These are phyloP conservation scores for Lycocerus yunnanus DNA, from an alignment of 2,888 invertebrate genomes.

Conservation along the genomic window DNA sequence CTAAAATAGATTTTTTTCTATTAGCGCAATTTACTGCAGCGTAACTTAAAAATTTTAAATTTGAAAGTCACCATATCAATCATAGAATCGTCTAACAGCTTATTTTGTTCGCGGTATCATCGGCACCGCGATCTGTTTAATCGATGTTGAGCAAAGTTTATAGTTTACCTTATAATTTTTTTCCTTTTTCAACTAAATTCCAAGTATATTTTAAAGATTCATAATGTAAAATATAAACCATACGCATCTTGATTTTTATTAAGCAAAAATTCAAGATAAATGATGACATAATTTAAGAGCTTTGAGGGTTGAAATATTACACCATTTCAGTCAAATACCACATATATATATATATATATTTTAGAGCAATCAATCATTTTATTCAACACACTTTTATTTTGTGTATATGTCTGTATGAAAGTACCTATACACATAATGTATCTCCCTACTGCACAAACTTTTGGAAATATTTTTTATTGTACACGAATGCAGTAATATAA, in stretches of 20 bases:
- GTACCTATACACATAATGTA: not conserved
- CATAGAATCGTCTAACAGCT: not conserved
- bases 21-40: not conserved
- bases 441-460: not conserved
- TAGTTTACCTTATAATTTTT: not conserved
- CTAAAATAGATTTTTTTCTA: not conserved
- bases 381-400: not conserved
- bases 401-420: not conserved
- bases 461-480: not conserved
- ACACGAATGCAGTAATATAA: not conserved
- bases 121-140: not conserved
- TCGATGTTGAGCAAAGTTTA: not conserved
- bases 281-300: not conserved
- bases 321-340: not conserved
- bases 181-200: too few species aligned
- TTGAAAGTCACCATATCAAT: not conserved
- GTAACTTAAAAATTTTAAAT: not conserved
- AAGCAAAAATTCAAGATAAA: not conserved
- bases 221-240: not conserved
- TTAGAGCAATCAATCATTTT: not conserved
- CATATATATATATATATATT: not conserved
- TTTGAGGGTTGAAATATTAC: not conserved
- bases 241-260: not conserved
- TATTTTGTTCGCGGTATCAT: not conserved
- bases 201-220: too few species aligned